phyloP scores from a whole-genome alignment of 2,113 vertebrate species.

The Balaeniceps rex region DNA sequence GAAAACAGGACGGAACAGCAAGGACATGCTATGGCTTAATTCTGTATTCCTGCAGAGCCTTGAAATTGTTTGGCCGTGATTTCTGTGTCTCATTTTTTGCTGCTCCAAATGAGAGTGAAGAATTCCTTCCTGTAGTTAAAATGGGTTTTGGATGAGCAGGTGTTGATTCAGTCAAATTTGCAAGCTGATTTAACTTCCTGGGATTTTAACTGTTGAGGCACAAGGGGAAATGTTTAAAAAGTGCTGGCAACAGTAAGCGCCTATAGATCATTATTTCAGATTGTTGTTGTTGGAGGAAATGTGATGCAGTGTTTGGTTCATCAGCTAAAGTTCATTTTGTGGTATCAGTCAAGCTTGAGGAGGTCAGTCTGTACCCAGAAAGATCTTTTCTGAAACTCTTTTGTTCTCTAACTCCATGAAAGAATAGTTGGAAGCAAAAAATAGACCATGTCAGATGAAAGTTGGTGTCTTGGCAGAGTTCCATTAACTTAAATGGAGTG shows the following conservation, averaged over 20 bases:
- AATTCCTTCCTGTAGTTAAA: conserved; percentile 45
- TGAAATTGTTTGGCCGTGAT: not conserved
- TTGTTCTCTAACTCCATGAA: not conserved
- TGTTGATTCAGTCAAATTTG: conserved; percentile 34
- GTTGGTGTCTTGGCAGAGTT: not conserved
- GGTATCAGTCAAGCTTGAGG: not conserved
- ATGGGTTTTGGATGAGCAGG: conserved; percentile 29
- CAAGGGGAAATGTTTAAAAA: not conserved
- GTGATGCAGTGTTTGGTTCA: not conserved
- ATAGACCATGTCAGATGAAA: not conserved
- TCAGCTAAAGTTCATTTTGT: not conserved
- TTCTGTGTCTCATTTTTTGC: not conserved
- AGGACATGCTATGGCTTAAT: not conserved
- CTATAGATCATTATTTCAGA: conserved; percentile 19
- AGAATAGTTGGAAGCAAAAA: conserved; percentile 8
- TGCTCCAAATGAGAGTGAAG: not conserved
- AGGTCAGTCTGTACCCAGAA: not conserved
- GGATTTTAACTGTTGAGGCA: conserved; percentile 20
- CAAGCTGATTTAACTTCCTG: conserved; percentile 51
- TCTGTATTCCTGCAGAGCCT: not conserved
- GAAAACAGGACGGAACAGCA: not conserved
- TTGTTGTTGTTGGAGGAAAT: conserved; percentile 5
- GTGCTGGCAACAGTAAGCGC: not conserved
- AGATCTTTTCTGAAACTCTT: not conserved
- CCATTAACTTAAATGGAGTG: not conserved